phyloP scores from a whole-genome alignment of 2,888 invertebrate species.

The Stenolophus ochropezus region DNA sequence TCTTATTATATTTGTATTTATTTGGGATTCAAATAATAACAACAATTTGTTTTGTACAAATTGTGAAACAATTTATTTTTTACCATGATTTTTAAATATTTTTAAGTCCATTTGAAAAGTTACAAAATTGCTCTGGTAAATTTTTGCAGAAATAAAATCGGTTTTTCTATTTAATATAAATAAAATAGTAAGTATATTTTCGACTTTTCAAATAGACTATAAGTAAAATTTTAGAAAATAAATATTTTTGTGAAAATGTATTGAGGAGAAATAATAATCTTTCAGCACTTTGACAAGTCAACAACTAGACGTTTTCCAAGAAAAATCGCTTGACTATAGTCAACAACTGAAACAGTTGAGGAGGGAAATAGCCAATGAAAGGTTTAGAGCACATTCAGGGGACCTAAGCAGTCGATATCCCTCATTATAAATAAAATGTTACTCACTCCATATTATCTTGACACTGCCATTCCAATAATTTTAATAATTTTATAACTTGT shows the following conservation, averaged over 20 bases:
- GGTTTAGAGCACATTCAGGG: slow-evolving; percentile 73
- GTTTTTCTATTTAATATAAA: too few relatives aligned
- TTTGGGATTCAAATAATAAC: neutral
- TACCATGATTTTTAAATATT: too few relatives aligned
- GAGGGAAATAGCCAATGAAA: slow-evolving; percentile 75
- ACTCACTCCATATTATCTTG: neutral
- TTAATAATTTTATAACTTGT: neutral
- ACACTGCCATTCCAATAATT: neutral
- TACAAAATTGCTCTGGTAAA: too few relatives aligned
- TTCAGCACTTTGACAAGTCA: slow-evolving; percentile 70
- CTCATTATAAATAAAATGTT: slow-evolving; percentile 67
- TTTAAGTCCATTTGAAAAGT: too few relatives aligned
- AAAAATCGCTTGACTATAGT: slow-evolving; percentile 75
- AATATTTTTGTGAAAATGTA: neutral
- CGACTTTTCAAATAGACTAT: neutral
- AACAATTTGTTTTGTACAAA: too few relatives aligned
- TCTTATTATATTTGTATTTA: slow-evolving; percentile 58
- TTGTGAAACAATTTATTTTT: too few relatives aligned
- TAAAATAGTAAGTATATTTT: too few relatives aligned
- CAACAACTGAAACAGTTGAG: slow-evolving; percentile 75
- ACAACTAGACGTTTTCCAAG: slow-evolving; percentile 74
- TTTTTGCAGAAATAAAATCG: too few relatives aligned
- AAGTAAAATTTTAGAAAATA: neutral
- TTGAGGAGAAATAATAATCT: neutral
- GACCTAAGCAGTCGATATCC: slow-evolving; percentile 70